Evolutionary conservation across 2,113 vertebrate species (phyloP).

Genomic region (Caretta caretta): DNA sequence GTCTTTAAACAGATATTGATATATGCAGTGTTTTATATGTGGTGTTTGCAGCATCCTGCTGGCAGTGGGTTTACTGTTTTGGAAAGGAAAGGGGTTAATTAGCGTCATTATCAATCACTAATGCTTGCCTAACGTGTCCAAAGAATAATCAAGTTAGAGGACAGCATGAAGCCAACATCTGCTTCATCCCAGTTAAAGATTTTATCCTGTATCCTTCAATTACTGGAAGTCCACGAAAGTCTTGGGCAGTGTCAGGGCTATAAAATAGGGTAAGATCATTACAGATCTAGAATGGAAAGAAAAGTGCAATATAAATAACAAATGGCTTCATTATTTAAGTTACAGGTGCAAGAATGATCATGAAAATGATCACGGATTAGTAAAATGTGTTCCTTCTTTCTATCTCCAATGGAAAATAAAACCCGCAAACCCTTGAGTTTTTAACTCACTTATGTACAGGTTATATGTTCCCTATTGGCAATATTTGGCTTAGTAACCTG

Average conservation of each 20-base stretch:
- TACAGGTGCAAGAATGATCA: conserved; percentile 75
- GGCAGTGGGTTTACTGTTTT: conserved; percentile 68
- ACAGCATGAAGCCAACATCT: conserved; percentile 84
- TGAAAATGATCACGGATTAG: conserved; percentile 44
- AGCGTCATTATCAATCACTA: conserved; percentile 87
- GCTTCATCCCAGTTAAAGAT: conserved; percentile 81
- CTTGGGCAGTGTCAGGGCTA: conserved; percentile 74
- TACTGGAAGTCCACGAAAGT: conserved; percentile 60
- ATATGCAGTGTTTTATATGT: conserved; percentile 52
- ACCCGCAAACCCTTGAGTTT: not conserved
- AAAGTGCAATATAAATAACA: conserved; percentile 72
- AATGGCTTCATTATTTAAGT: conserved; percentile 72
- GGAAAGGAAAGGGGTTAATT: conserved; percentile 84
- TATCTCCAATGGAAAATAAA: too few species aligned
- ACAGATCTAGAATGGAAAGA: conserved; percentile 67
- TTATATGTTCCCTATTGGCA: not conserved
- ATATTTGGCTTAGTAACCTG: not conserved
- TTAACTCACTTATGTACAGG: conserved; percentile 5
- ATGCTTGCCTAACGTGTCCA: conserved; percentile 84
- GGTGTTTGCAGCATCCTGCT: conserved; percentile 77
- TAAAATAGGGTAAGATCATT: conserved; percentile 75
- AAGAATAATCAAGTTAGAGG: conserved; percentile 87
- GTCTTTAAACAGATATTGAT: conserved; percentile 63
- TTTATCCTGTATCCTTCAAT: conserved; percentile 70
- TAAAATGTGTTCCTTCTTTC: conserved; percentile 56